Evolutionary conservation across 2,888 invertebrate genomes (phyloP).

Genomic region (Cephus nigrinus): DNA sequence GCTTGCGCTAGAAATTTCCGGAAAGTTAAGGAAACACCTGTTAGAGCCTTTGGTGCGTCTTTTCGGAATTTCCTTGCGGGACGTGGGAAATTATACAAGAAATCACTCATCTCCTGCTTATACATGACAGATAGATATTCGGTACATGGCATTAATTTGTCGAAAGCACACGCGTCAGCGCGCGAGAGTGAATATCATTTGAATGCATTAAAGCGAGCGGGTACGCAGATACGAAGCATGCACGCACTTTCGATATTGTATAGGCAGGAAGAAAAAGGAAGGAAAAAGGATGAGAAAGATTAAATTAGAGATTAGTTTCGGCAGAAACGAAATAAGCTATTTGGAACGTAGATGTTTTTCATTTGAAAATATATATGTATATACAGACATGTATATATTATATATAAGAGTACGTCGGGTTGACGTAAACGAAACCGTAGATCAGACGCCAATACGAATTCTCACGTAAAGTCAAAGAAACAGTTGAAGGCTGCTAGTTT

Average conservation of each 20-base stretch:
- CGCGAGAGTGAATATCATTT: conserved; percentile 54
- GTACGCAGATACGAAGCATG: not conserved
- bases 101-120: conserved; percentile 1
- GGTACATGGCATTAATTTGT: conserved; percentile 54
- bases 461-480: not conserved
- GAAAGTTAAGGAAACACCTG: not conserved
- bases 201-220: conserved; percentile 48
- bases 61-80: not conserved
- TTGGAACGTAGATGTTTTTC: not conserved
- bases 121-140: conserved; percentile 41
- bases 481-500: not conserved
- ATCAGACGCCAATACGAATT: not conserved
- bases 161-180: conserved; percentile 50
- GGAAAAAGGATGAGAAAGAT: not conserved
- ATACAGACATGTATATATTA: not conserved
- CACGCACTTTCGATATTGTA: not conserved
- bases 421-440: not conserved
- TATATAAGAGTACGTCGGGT: not conserved
- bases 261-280: not conserved
- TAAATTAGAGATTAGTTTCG: not conserved
- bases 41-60: not conserved
- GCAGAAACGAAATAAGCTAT: not conserved
- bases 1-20: not conserved
- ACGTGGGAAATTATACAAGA: not conserved
- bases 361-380: not conserved